Percentiles rank a stretch among this genome's conserved stretches.
phyloP scores from a whole-genome alignment of 2,113 vertebrate species.

The Hippocampus abdominalis region DNA sequence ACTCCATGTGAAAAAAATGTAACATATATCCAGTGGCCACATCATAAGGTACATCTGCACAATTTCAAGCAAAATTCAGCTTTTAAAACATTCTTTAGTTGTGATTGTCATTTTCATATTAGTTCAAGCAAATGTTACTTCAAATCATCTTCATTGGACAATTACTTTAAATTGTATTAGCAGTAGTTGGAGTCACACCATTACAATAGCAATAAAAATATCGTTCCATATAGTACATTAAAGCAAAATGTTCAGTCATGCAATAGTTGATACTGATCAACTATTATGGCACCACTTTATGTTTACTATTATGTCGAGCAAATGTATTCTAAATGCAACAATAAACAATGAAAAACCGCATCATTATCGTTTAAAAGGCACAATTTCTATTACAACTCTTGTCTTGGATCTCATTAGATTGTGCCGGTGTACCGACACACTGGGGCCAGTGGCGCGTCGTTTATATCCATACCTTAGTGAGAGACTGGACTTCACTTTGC shows the following conservation, averaged over 20 bases:
- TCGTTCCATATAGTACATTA: no score
- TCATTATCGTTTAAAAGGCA: not conserved
- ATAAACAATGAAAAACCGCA: no score
- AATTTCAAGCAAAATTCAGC: not conserved
- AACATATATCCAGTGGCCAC: not conserved
- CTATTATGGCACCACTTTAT: no score
- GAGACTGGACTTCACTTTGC: constrained; percentile 83
- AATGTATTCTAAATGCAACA: no score
- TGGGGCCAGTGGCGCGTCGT: not conserved
- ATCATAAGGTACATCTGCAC: not conserved
- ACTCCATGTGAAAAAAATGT: not conserved
- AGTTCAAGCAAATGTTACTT: no score
- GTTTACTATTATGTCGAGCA: no score
- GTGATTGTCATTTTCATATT: no score
- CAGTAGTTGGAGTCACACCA: no score
- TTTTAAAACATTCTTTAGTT: not conserved
- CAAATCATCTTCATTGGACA: no score
- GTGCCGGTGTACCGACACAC: not conserved
- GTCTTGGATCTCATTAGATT: not conserved
- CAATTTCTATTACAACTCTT: not conserved
- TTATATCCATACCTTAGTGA: constrained; percentile 77
- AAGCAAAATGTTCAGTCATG: no score
- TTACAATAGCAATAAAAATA: not conserved
- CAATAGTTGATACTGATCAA: no score
- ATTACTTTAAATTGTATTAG: no score